A percentile compares a stretch with the other conserved stretches of the same genome.
These are phyloP conservation scores for Drosophila neutralis DNA, from an alignment of 2,888 invertebrate genomes.

Conservation along the genomic window DNA sequence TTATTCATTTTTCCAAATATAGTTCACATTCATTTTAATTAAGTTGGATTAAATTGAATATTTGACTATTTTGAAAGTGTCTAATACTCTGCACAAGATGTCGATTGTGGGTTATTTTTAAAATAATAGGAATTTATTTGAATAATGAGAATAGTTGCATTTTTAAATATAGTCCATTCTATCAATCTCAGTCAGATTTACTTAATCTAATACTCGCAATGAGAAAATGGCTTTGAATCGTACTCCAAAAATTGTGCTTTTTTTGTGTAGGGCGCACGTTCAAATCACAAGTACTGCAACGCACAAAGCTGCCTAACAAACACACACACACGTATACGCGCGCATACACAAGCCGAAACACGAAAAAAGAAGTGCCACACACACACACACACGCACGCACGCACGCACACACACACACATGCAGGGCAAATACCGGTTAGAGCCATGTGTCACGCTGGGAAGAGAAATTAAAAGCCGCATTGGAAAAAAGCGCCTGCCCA, in stretches of 20 bases:
- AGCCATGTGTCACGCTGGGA: slow-evolving; percentile 26
- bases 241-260: background rate
- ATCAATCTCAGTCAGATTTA: background rate
- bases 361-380: slow-evolving; percentile 1
- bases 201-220: background rate
- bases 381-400: slow-evolving; percentile 11
- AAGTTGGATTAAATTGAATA: background rate
- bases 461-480: slow-evolving; percentile 63
- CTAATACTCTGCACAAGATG: no score
- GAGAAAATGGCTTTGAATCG: background rate
- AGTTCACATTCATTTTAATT: no score
- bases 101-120: background rate
- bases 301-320: slow-evolving; percentile 35
- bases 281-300: slow-evolving; percentile 35
- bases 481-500: slow-evolving; percentile 62
- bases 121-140: background rate
- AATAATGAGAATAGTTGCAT: background rate
- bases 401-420: background rate
- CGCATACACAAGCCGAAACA: background rate
- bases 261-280: slow-evolving; percentile 36
- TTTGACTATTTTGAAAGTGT: background rate
- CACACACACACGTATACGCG: slow-evolving; percentile 14
- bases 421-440: slow-evolving; percentile 52
- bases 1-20: background rate
- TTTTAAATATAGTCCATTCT: fast-evolving